Percentiles rank a stretch among this genome's conserved stretches.
These are phyloP conservation scores for Clarias magur DNA, from an alignment of 2,113 vertebrate species.

Conservation along the genomic window DNA sequence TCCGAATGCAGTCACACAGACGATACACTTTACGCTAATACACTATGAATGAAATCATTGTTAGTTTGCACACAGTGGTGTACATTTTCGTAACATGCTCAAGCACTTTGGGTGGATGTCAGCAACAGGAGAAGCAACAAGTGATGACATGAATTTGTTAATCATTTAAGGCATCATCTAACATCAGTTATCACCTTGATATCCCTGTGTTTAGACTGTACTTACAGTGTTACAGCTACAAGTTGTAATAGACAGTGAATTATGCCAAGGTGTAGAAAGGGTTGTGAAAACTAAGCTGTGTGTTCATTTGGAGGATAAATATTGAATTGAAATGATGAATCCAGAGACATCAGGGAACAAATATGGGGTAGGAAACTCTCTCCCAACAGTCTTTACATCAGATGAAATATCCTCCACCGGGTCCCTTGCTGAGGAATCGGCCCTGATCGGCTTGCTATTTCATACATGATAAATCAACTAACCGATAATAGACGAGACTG, in stretches of 20 bases:
- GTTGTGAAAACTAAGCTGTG: background rate
- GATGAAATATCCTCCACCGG: too few relatives aligned
- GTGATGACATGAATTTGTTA: background rate
- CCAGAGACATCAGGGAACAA: too few relatives aligned
- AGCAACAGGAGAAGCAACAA: background rate
- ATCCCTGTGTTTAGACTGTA: background rate
- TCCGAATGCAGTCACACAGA: background rate
- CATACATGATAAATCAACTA: too few relatives aligned
- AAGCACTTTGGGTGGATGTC: background rate
- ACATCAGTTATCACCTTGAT: background rate
- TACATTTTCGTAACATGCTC: background rate
- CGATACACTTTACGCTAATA: background rate
- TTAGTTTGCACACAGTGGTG: background rate
- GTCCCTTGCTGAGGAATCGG: too few relatives aligned
- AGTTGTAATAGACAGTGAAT: too few relatives aligned
- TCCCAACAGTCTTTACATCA: too few relatives aligned
- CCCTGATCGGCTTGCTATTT: too few relatives aligned
- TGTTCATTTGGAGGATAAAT: background rate
- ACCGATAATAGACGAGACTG: too few relatives aligned
- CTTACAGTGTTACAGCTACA: too few relatives aligned
- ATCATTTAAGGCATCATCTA: background rate
- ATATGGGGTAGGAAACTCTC: too few relatives aligned
- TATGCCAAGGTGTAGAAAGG: background rate
- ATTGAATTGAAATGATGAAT: background rate
- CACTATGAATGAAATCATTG: background rate